Conservation (phyloP, 2,113 vertebrate species). For the Laticauda laticaudata region DNA sequence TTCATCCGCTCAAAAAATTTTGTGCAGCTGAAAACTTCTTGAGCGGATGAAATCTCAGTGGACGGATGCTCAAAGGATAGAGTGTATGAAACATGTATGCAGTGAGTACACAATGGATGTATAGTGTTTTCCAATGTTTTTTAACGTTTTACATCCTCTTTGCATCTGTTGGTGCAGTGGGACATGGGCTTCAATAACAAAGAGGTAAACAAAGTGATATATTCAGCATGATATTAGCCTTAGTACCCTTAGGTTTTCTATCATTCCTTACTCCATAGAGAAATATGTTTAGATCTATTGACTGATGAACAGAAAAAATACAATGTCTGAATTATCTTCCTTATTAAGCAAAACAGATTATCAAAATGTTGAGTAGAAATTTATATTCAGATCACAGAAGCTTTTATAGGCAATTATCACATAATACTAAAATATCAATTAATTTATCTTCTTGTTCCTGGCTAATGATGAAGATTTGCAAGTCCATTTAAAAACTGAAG, state of each 20-base stretch:
- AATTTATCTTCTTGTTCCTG: background rate
- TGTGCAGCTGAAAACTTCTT: too few relatives aligned
- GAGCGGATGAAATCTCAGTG: too few relatives aligned
- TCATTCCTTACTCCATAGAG: background rate
- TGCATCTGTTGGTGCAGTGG: too few relatives aligned
- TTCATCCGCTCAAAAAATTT: too few relatives aligned
- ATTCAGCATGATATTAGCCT: background rate
- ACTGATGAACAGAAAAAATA: background rate
- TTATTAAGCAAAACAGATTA: background rate
- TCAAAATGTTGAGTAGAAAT: background rate
- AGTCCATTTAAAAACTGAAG: background rate
- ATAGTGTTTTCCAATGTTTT: too few relatives aligned
- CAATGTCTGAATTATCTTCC: background rate
- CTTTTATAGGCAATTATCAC: background rate
- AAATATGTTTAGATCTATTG: background rate
- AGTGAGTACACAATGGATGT: too few relatives aligned
- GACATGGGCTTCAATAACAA: background rate
- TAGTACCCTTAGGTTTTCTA: background rate
- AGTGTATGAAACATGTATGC: too few relatives aligned
- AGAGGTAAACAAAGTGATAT: background rate
- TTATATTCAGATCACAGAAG: background rate
- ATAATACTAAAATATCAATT: background rate
- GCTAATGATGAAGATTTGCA: background rate
- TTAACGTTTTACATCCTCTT: too few relatives aligned
- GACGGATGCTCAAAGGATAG: too few relatives aligned